Base-by-base conservation (phyloP, 2,797 vertebrate species). In the Microctenopoma lineatum region DNA sequence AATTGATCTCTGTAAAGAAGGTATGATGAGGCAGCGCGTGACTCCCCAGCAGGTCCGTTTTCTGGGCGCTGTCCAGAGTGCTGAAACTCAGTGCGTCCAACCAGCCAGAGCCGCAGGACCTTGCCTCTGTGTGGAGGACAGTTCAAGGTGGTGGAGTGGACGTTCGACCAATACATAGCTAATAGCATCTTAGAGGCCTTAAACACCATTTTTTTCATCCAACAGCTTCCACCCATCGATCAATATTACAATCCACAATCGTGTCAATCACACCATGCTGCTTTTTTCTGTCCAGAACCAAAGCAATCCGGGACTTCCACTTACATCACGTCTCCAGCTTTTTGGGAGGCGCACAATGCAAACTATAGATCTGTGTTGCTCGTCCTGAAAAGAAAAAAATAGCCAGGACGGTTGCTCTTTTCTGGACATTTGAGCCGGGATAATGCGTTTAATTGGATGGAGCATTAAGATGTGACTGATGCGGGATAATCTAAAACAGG, bases 241-340 rank as follows among this genome's bases (percentile, higher is more conserved):
- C 88, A 89, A 92, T 92, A 91, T 86, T 86, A 91, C 88, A 90
- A 91, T 90, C 77, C 85, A 86, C 87, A 81, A 83, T 65, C 64
- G 75, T 74, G 88, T 92, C 88, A 84, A 83, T 89, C 84, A 87
- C 86, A 74, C 59, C 62, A 54, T 62, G 69, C 77, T 70, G 56
- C 59, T 64, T 63, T 64, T 63, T 74, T 72, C 68, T 75, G 50
- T 64, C 70, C 66, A 73, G 44, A 70, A 18, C 5, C 54, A 16
- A 62, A 76, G 72, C 76, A 77, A 77, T 57, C 32, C 32, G 41
- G 72, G 62, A 58, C 12, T 74, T 83, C 71, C 70, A 87, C 84
- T 81, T 70, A 85, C 84, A 85, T 82, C 73, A 59, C 63, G 56
- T 45, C 36, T 67, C 21, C 11, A 38, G 58, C 57, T 55, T 66